Base-by-base conservation (phyloP, 2,888 invertebrate species). In the Terebella lapidaria region DNA sequence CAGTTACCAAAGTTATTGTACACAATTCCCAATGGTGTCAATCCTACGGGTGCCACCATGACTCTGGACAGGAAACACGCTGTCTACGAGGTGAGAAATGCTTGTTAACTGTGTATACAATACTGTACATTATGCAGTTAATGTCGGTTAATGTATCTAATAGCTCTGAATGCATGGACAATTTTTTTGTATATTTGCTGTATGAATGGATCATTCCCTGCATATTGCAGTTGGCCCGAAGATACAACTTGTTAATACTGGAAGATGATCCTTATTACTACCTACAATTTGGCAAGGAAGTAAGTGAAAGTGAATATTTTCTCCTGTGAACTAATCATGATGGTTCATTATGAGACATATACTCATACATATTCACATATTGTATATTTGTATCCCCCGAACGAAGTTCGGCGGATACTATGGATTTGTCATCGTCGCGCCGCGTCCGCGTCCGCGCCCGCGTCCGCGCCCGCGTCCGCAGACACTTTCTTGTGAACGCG, bases 251-350 rank as follows among this genome's bases (percentile, higher is more conserved):
- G 35, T 72, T 91, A 5, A 89, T 91, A 57, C 72, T 91, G 4
- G 91, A 91, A 75, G 91, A 91, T 72, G 91, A 91, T 78, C 89
- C 91, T 0, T 91, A 91, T 72, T 89, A 87, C 80, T 90, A 88
- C 74, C 81, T 91, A 72, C 87, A 88, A 75, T 91, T 88, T 77
- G 62, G 61, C 26, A 67, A 72, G 70, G 74, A n/a, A n/a, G n/a
- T n/a, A n/a, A n/a, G n/a, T n/a, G n/a, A 73, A 65, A 47, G 61
- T 46, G 18, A 27, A 18, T n/a, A 22, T 22, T 22, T 42, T 56
- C 18, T n/a, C 18, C 18, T 15, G 10, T 28, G 28, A 26, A 4
- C 20, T 5, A 27, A 54, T 49, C 20, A n/a, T n/a, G n/a, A n/a
- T n/a, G n/a, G n/a, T n/a, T n/a, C n/a, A n/a, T n/a, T n/a, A n/a